These are phyloP conservation scores for Theretra japonica DNA, from an alignment of 2,888 invertebrate genomes.

Conservation along the genomic window DNA sequence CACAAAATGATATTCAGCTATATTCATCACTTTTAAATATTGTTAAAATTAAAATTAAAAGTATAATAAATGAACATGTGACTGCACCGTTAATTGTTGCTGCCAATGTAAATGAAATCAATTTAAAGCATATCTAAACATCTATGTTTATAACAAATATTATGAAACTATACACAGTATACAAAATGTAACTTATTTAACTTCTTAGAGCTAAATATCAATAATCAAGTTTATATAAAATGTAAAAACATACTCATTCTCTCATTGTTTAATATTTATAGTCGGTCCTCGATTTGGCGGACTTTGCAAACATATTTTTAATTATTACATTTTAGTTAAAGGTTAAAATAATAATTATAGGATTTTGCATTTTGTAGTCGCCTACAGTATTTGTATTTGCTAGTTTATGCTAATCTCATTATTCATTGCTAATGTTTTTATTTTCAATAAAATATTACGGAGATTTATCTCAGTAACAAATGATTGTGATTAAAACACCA, in stretches of 20 bases:
- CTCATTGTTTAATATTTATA: not conserved
- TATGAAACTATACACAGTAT: not conserved
- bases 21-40: too few relatives aligned
- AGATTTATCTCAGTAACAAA: not conserved
- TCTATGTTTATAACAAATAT: not conserved
- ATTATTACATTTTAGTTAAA: not conserved
- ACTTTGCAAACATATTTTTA: slow-evolving; percentile 1
- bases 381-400: not conserved
- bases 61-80: not conserved
- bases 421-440: not conserved
- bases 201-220: not conserved
- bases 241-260: not conserved
- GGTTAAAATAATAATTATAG: not conserved
- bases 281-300: not conserved
- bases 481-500: slow-evolving; percentile 15
- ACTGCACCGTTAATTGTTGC: not conserved
- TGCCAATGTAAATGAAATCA: not conserved
- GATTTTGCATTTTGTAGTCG: not conserved
- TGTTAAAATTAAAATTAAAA: not conserved
- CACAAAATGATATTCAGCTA: not conserved
- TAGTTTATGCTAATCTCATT: not conserved
- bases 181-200: not conserved
- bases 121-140: not conserved
- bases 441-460: not conserved
- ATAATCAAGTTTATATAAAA: not conserved